Evolutionary conservation across 2,888 invertebrate genomes (phyloP), one percentile per base, ranked within the genome.

Genomic region (Didymodactylos carnosus): DNA sequence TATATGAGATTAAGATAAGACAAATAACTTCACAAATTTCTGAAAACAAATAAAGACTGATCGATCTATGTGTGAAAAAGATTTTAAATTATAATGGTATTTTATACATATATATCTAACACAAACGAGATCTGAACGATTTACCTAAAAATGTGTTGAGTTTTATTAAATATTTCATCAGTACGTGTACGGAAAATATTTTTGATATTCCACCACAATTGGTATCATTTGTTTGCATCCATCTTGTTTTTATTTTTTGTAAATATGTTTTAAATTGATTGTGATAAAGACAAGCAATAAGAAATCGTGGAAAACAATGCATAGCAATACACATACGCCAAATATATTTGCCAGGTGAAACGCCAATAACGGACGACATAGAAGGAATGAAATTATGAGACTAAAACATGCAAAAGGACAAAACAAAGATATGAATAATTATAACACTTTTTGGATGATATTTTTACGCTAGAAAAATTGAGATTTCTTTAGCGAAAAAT

Each of bases 351-450:
- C 93, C 92, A 39, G 94, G 93, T 80, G 91, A 90, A 78, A 93
- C 89, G 72, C 93, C 93, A 76, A 93, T 94, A 83, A 94, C 91
- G 78, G 94, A 91, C 87, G 92, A 93, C 86, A 93, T 92, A 79
- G 92, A 92, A 80, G 94, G 93, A 82, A 94, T 89, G 83, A 92
- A 88, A 84, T 94, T 94, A 84, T 91, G 91, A 75, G 92, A 93
- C n/a, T n/a, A n/a, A n/a, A n/a, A n/a, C n/a, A n/a, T n/a, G n/a
- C n/a, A n/a, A n/a, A n/a, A n/a, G n/a, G n/a, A n/a, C n/a, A n/a
- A n/a, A n/a, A n/a, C n/a, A n/a, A n/a, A n/a, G n/a, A n/a, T n/a
- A n/a, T n/a, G n/a, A n/a, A n/a, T n/a, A n/a, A n/a, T n/a, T n/a
- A n/a, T n/a, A n/a, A n/a, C n/a, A n/a, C n/a, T n/a, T n/a, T n/a